A percentile compares a stretch with the other conserved stretches of the same genome.
Conservation (phyloP, 2,797 vertebrate species). For the Eulemur rubriventer region DNA sequence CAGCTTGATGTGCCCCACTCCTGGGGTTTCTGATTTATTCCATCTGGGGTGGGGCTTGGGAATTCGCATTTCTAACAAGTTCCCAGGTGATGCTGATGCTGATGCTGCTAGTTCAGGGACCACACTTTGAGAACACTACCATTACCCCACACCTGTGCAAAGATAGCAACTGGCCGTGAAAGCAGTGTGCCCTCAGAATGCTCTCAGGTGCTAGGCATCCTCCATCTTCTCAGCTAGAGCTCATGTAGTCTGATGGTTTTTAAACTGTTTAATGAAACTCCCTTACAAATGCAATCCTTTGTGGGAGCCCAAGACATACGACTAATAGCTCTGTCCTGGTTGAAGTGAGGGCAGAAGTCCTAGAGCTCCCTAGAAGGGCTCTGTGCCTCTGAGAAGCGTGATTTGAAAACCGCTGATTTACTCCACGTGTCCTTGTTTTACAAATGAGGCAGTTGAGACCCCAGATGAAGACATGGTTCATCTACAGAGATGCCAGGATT, state of each 20-base stretch:
- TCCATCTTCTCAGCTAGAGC: not conserved
- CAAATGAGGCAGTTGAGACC: not conserved
- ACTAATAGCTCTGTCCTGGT: not conserved
- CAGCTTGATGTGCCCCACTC: rapidly evolving
- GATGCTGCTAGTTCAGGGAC: not conserved
- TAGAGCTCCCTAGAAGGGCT: not conserved
- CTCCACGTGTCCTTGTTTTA: not conserved
- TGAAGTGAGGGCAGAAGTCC: not conserved
- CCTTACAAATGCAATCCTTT: not conserved
- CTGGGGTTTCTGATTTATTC: not conserved
- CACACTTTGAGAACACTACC: not conserved
- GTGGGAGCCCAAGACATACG: not conserved
- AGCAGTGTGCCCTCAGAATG: not conserved
- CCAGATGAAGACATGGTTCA: not conserved
- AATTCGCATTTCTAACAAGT: not conserved
- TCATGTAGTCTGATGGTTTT: not conserved
- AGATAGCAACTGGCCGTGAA: not conserved
- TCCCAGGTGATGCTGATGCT: not conserved
- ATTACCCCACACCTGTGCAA: not conserved
- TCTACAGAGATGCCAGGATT: not conserved
- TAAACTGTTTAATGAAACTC: not conserved
- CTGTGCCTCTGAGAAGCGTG: not conserved
- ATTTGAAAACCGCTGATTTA: not conserved
- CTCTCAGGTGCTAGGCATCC: not conserved
- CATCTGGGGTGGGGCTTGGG: not conserved